phyloP scores from a whole-genome alignment of 2,888 invertebrate genomes.

The Alcis repandata region DNA sequence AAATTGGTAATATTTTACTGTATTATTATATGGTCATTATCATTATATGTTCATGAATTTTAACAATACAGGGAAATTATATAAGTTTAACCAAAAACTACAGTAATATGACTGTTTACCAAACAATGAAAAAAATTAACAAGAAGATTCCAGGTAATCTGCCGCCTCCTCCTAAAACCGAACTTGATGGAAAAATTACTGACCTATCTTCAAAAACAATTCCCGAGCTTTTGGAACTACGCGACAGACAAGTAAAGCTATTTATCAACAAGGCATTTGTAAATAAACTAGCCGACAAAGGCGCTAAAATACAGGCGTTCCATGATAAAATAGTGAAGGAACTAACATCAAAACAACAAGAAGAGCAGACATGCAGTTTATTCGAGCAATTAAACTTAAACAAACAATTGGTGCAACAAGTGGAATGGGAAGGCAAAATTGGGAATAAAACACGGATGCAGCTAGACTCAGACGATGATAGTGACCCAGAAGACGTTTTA shows the following conservation, averaged over 20 bases:
- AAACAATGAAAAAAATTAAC: conserved; percentile 69
- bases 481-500: conserved; percentile 86
- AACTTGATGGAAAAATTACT: conserved; percentile 84
- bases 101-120: conserved; percentile 32
- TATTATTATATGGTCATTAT: too few relatives aligned
- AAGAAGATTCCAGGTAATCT: conserved; percentile 82
- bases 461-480: conserved; percentile 87
- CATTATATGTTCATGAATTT: too few relatives aligned
- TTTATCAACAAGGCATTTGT: conserved; percentile 84
- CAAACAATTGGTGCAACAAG: conserved; percentile 79
- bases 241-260: conserved; percentile 86
- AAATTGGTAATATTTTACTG: too few relatives aligned
- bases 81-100: background rate
- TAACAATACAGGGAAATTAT: too few relatives aligned
- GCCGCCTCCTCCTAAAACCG: conserved; percentile 75
- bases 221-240: conserved; percentile 82
- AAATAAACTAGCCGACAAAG: conserved; percentile 86
- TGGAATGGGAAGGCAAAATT: conserved; percentile 87
- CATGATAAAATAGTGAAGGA: conserved; percentile 78
- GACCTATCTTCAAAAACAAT: conserved; percentile 79
- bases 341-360: conserved; percentile 79
- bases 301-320: conserved; percentile 83
- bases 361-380: conserved; percentile 81
- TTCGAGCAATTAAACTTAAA: conserved; percentile 83
- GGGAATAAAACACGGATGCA: conserved; percentile 61